phyloP scores from a whole-genome alignment of 2,888 invertebrate species.

The Polietes domitor region DNA sequence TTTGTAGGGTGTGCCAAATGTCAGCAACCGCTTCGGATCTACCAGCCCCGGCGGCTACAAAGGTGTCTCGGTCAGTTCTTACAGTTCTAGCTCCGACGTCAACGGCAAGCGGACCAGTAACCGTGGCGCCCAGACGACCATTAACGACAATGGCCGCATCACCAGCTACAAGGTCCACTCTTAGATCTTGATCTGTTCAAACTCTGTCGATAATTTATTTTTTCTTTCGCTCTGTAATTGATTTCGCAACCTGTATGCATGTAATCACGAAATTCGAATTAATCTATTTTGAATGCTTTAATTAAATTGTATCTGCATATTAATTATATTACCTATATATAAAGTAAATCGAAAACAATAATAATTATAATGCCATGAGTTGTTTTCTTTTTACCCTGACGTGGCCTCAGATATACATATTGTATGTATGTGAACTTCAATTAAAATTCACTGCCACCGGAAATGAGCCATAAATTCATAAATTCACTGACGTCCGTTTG shows the following conservation, averaged over 20 bases:
- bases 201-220: background rate
- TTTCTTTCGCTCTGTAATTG: background rate
- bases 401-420: background rate
- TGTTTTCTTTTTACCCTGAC: background rate
- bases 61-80: conserved; percentile 86
- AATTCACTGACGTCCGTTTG: background rate
- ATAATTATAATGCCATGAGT: background rate
- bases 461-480: background rate
- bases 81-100: conserved; percentile 83
- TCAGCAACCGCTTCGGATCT: conserved; percentile 73
- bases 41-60: conserved; percentile 77
- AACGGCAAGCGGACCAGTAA: conserved; percentile 83
- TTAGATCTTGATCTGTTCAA: conserved; percentile 69
- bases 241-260: background rate
- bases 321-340: background rate
- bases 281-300: background rate
- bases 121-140: conserved; percentile 84
- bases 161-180: conserved; percentile 82
- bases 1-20: conserved; percentile 75
- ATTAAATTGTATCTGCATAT: background rate
- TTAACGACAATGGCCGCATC: conserved; percentile 89
- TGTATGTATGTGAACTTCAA: background rate
- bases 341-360: background rate
- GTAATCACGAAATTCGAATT: background rate
- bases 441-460: conserved; percentile 1